phyloP scores from a whole-genome alignment of 2,888 invertebrate species.

The Drosophila mulleri region DNA sequence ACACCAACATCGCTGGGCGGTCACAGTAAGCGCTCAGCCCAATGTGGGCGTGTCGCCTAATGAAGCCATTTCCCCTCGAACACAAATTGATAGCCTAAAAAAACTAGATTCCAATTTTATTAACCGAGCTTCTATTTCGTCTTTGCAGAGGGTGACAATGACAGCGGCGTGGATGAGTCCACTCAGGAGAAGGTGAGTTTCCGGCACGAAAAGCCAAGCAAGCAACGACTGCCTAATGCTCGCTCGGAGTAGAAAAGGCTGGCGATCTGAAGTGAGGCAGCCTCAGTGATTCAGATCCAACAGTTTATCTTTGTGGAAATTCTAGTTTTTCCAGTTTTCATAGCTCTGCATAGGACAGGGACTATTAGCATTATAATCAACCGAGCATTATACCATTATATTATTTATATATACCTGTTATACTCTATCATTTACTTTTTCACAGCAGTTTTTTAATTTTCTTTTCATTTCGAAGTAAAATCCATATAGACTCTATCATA shows the following conservation, averaged over 20 bases:
- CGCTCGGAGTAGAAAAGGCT: background rate
- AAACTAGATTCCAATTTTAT: background rate
- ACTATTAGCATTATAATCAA: too few species aligned
- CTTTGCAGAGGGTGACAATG: conserved; percentile 92
- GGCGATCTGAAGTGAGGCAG: background rate
- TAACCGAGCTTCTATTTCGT: conserved; percentile 13
- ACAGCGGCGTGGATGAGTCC: conserved; percentile 93
- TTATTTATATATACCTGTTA: too few species aligned
- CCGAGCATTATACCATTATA: too few species aligned
- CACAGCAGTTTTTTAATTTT: background rate
- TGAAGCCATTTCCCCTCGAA: conserved; percentile 47
- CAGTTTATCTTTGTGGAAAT: background rate
- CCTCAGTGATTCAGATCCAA: background rate
- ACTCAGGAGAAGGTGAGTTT: conserved; percentile 91
- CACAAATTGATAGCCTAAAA: background rate
- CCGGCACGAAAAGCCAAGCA: conserved; percentile 14
- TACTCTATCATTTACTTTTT: background rate
- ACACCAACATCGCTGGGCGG: conserved; percentile 36
- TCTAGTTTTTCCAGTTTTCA: background rate
- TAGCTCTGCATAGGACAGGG: too few species aligned
- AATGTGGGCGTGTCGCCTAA: conserved; percentile 32
- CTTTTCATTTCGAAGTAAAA: background rate
- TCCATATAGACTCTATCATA: too few species aligned
- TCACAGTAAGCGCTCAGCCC: conserved; percentile 59
- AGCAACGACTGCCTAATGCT: background rate